Evolutionary conservation across 1,140 invertebrate genomes (phyloP).

Genomic region (Drosophila nannoptera): DNA sequence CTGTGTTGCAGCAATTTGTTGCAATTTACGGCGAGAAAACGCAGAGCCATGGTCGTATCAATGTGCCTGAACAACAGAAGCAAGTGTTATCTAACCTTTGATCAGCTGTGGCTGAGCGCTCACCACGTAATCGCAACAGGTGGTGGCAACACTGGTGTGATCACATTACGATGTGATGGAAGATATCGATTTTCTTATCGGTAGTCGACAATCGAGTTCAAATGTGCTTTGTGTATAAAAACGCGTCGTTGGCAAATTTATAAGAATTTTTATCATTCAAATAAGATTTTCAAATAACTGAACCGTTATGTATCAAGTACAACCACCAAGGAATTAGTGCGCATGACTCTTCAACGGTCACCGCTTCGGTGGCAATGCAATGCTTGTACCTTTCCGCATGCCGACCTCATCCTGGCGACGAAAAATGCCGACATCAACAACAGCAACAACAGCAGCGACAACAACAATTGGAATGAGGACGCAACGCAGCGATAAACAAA

Average conservation of each 20-base stretch:
- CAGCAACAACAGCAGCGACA: conserved; percentile 30
- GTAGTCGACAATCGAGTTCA: conserved; percentile 1
- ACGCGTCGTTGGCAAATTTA: too few species aligned
- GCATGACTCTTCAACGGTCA: conserved; percentile 58
- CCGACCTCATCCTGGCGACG: conserved; percentile 48
- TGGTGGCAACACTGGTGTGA: conserved; percentile 37
- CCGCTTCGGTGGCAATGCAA: conserved; percentile 19
- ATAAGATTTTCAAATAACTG: background rate
- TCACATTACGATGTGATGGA: background rate
- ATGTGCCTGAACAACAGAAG: background rate
- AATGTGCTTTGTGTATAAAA: background rate
- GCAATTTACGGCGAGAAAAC: conserved; percentile 52
- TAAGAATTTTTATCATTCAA: background rate
- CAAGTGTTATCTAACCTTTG: conserved; percentile 29
- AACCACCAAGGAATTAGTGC: conserved; percentile 29
- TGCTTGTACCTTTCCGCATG: conserved; percentile 18
- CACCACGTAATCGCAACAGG: conserved; percentile 27
- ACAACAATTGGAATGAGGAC: conserved; percentile 39
- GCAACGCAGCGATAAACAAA: conserved; percentile 70
- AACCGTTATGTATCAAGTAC: conserved; percentile 5
- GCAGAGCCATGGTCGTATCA: conserved; percentile 50
- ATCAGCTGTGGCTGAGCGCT: conserved; percentile 17
- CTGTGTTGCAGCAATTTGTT: conserved; percentile 41
- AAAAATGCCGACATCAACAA: conserved; percentile 69
- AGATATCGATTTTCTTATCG: conserved; percentile 15